Conservation (phyloP, 2,113 vertebrate genomes). For the Thalassarche chlororhynchos region DNA sequence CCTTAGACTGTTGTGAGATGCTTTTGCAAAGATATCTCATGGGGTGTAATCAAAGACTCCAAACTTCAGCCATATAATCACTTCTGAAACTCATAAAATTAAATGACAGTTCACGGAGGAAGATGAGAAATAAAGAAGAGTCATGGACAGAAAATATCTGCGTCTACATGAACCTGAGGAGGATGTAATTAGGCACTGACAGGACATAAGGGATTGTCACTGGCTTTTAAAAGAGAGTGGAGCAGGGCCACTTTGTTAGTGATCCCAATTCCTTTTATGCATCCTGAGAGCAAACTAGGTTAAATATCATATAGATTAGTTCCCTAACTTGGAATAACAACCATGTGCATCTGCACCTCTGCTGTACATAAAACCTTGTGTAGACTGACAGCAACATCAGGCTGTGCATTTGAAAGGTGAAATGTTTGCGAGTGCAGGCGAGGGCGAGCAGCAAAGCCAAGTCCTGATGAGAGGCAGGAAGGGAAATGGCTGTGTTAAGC, state of each 20-base stretch:
- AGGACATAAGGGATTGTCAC: not conserved
- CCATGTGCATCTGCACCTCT: not conserved
- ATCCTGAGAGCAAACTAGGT: not conserved
- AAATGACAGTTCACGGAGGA: not conserved
- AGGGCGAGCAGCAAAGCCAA: not conserved
- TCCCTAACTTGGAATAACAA: not conserved
- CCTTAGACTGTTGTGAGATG: not conserved
- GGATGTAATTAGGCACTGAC: not conserved
- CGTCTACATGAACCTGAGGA: not conserved
- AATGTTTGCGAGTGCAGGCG: not conserved
- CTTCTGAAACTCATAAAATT: not conserved
- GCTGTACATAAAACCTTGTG: not conserved
- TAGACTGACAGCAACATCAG: not conserved
- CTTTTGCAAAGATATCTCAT: not conserved
- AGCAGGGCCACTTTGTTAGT: accelerated
- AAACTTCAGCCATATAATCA: not conserved
- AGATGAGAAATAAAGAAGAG: not conserved
- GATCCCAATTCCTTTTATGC: not conserved
- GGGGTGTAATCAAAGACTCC: not conserved
- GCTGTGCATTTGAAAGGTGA: not conserved
- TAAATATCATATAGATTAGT: not conserved
- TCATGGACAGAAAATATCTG: not conserved
- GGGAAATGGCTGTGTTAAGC: not conserved
- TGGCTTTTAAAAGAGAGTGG: not conserved
- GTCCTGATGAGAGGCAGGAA: not conserved